phyloP scores from a whole-genome alignment of 2,113 vertebrate genomes.

The Trogon melanurus region DNA sequence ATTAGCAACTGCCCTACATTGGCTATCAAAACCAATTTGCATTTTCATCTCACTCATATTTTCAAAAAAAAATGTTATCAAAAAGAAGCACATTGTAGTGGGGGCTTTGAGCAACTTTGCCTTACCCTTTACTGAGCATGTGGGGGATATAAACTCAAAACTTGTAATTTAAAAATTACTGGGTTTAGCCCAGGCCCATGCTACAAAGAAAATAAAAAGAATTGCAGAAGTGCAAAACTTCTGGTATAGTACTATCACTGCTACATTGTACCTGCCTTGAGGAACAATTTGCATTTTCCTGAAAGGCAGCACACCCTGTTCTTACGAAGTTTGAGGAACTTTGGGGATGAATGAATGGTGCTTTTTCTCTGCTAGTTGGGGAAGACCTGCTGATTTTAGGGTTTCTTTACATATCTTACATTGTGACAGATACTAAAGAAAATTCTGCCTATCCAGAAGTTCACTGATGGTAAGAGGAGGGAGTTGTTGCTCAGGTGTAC shows the following conservation, averaged over 20 bases:
- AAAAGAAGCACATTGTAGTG: neutral
- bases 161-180: neutral
- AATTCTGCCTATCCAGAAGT: neutral
- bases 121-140: neutral
- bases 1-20: neutral
- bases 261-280: neutral
- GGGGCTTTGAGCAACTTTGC: neutral
- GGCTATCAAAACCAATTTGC: neutral
- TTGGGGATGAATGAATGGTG: neutral
- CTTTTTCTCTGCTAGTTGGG: neutral
- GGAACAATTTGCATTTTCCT: neutral
- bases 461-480: neutral
- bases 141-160: neutral
- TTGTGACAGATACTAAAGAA: neutral
- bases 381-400: neutral
- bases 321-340: neutral
- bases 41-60: neutral
- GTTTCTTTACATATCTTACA: neutral
- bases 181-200: neutral
- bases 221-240: neutral
- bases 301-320: neutral
- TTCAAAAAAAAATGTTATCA: neutral
- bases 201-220: neutral
- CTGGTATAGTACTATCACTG: neutral
- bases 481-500: neutral